Evolutionary conservation across 2,113 vertebrate species (phyloP).

Genomic region (Tupaia chinensis): DNA sequence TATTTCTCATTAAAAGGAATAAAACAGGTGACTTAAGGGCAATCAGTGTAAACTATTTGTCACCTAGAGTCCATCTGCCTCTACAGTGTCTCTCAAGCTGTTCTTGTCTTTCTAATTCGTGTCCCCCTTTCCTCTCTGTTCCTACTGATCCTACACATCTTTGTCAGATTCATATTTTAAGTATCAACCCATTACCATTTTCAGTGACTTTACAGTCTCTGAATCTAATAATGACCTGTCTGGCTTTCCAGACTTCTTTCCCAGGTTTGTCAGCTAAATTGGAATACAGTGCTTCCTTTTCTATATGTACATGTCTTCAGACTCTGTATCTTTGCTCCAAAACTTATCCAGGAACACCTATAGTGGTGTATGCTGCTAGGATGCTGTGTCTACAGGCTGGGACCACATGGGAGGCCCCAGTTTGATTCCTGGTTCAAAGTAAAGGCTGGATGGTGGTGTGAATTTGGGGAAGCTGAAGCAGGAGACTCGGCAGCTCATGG

Average conservation of each 20-base stretch:
- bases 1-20: conserved; percentile 16
- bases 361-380: no score
- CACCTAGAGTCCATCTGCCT: background rate
- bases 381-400: no score
- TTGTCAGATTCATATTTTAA: background rate
- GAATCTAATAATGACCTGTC: background rate
- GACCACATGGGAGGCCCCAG: no score
- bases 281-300: background rate
- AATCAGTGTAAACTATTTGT: background rate
- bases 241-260: background rate
- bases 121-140: background rate
- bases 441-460: no score
- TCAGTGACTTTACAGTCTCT: background rate
- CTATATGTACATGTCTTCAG: background rate
- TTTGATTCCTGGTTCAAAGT: no score
- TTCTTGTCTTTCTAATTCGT: background rate
- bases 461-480: no score
- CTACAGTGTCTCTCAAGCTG: background rate
- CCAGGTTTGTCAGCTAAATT: background rate
- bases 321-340: background rate
- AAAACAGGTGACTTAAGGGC: background rate
- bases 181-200: background rate
- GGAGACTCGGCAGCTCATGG: no score
- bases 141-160: background rate
- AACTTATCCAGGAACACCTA: background rate